These are phyloP conservation scores for Enoplosus armatus DNA, from an alignment of 2,797 vertebrate genomes.

Conservation along the genomic window DNA sequence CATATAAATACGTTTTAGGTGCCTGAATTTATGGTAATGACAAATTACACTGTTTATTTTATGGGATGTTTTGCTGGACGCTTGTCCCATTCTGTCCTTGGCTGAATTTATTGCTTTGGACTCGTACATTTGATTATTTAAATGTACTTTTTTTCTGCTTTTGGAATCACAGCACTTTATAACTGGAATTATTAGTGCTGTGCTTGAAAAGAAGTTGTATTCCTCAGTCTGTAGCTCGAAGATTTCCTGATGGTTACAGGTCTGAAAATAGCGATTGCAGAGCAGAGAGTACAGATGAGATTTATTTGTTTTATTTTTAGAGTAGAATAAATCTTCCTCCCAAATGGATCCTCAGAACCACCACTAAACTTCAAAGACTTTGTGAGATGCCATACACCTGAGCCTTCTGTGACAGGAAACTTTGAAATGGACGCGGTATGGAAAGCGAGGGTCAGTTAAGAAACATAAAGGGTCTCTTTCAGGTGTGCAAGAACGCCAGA, in stretches of 20 bases:
- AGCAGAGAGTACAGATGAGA: background rate
- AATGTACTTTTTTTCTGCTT: background rate
- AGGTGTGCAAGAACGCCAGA: conserved; percentile 48
- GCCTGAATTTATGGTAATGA: conserved; percentile 54
- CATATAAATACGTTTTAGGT: conserved; percentile 53
- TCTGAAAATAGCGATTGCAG: background rate
- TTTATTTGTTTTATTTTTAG: background rate
- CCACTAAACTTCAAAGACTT: conserved; percentile 45
- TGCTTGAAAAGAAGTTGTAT: conserved; percentile 2
- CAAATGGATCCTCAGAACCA: background rate
- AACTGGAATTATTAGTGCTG: background rate
- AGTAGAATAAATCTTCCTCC: conserved; percentile 9
- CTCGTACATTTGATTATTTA: conserved; percentile 20
- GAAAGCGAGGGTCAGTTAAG: conserved; percentile 4
- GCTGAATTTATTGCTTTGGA: conserved; percentile 28
- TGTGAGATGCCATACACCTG: conserved; percentile 48
- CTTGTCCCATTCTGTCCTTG: conserved; percentile 6
- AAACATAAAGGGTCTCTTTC: conserved; percentile 67
- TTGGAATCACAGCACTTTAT: background rate
- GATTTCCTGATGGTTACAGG: background rate
- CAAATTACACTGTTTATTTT: conserved; percentile 58
- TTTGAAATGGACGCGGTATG: conserved; percentile 50
- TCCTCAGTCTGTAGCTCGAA: background rate
- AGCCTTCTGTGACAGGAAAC: conserved; percentile 13
- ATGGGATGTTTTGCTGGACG: conserved; percentile 32